Evolutionary conservation across 2,888 invertebrate genomes (phyloP).

Genomic region (Nematopogon swammerdamellus): DNA sequence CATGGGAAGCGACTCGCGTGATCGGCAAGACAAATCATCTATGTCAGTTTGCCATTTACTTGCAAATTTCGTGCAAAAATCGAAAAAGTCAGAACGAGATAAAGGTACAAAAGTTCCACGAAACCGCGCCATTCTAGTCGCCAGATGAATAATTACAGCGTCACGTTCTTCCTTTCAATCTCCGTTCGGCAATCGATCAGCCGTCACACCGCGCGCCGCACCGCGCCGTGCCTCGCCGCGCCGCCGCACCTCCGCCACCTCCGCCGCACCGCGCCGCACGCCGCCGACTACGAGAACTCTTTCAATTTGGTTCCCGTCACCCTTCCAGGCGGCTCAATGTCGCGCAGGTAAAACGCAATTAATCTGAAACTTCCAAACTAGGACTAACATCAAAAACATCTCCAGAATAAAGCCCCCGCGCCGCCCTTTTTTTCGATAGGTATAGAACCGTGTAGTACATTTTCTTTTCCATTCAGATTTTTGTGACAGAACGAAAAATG

Average conservation of each 20-base stretch:
- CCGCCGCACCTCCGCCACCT: too few relatives aligned
- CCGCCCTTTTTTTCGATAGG: slow-evolving; percentile 41
- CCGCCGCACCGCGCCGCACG: background rate
- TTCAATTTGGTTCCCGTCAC: slow-evolving; percentile 39
- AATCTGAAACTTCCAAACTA: slow-evolving; percentile 56
- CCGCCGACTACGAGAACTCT: slow-evolving; percentile 28
- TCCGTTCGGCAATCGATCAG: slow-evolving; percentile 49
- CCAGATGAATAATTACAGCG: slow-evolving; percentile 55
- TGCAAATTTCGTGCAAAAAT: slow-evolving; percentile 54
- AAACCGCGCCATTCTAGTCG: slow-evolving; percentile 47
- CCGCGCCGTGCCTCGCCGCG: too few relatives aligned
- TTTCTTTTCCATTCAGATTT: slow-evolving; percentile 57
- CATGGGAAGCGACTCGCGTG: slow-evolving; percentile 32
- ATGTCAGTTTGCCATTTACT: slow-evolving; percentile 51
- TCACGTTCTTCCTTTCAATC: slow-evolving; percentile 55
- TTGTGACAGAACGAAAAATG: slow-evolving; percentile 59
- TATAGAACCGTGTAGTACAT: slow-evolving; percentile 24
- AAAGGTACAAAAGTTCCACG: slow-evolving; percentile 47
- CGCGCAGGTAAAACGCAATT: slow-evolving; percentile 51
- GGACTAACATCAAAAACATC: slow-evolving; percentile 51
- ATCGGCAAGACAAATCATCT: slow-evolving; percentile 43
- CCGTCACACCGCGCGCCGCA: slow-evolving; percentile 31
- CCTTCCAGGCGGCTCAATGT: slow-evolving; percentile 32
- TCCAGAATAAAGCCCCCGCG: slow-evolving; percentile 40
- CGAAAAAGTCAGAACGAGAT: slow-evolving; percentile 41